phyloP scores from a whole-genome alignment of 2,113 vertebrate genomes.

The rabbit (Oryctolagus cuniculus) region mOryCun1.1 NC_091435.1:105777501-105778000 shows the following conservation, averaged over 20 bases:
- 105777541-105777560: conserved; percentile 55
- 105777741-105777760: conserved; percentile 28
- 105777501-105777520: conserved; percentile 70
- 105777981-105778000: conserved; percentile 82
- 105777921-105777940: conserved; percentile 82
- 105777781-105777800: conserved; percentile 61
- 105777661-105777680: conserved; percentile 85
- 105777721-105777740: conserved; percentile 64
- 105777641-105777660: conserved; percentile 84
- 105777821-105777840: conserved; percentile 79
- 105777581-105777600: conserved; percentile 85
- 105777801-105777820: conserved; percentile 70
- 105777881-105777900: conserved; percentile 71
- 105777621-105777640: conserved; percentile 89
- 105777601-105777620: conserved; percentile 92
- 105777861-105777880: conserved; percentile 80
- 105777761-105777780: conserved; percentile 14
- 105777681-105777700: conserved; percentile 85
- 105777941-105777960: conserved; percentile 81
- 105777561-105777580: conserved; percentile 75
- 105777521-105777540: conserved; percentile 78
- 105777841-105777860: conserved; percentile 82
- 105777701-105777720: conserved; percentile 79
- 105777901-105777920: conserved; percentile 78
- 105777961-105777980: conserved; percentile 88